phyloP scores from a whole-genome alignment of 2,888 invertebrate genomes.

The Mechanitis messenoides region DNA sequence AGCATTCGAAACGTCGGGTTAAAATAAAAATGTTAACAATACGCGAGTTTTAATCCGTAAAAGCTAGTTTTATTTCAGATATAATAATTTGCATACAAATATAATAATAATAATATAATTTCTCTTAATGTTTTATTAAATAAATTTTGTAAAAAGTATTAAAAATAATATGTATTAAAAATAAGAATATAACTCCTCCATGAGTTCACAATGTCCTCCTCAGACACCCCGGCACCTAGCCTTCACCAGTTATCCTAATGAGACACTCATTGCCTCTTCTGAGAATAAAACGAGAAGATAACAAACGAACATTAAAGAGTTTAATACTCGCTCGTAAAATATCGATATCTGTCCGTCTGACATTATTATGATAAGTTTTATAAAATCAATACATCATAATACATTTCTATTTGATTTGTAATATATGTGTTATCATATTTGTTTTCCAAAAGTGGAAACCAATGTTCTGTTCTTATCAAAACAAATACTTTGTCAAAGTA shows the following conservation, averaged over 20 bases:
- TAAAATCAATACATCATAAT: background rate
- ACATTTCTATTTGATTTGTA: constrained; percentile 3
- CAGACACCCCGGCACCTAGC: constrained; percentile 22
- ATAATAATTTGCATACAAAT: too few relatives aligned
- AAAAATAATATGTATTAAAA: too few relatives aligned
- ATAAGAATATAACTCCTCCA: too few relatives aligned
- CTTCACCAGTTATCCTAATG: constrained; percentile 17
- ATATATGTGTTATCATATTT: constrained; percentile 11
- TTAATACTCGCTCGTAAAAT: constrained; percentile 9
- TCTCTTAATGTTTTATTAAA: too few relatives aligned
- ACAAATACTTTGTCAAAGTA: constrained; percentile 13
- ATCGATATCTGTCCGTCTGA: constrained; percentile 1
- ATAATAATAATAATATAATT: too few relatives aligned
- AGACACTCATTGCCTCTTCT: constrained; percentile 17
- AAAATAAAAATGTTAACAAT: too few relatives aligned
- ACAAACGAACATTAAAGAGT: background rate
- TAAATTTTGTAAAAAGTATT: too few relatives aligned
- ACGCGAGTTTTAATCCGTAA: too few relatives aligned
- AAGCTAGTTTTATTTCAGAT: too few relatives aligned
- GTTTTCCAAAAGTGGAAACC: constrained; percentile 16
- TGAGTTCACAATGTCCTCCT: background rate
- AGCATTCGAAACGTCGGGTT: too few relatives aligned
- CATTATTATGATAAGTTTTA: background rate
- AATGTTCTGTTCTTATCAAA: constrained; percentile 16
- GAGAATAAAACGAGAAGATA: constrained; percentile 10